Base-by-base conservation (phyloP, 2,888 invertebrate genomes). In the Dermolepida albohirtum region DNA sequence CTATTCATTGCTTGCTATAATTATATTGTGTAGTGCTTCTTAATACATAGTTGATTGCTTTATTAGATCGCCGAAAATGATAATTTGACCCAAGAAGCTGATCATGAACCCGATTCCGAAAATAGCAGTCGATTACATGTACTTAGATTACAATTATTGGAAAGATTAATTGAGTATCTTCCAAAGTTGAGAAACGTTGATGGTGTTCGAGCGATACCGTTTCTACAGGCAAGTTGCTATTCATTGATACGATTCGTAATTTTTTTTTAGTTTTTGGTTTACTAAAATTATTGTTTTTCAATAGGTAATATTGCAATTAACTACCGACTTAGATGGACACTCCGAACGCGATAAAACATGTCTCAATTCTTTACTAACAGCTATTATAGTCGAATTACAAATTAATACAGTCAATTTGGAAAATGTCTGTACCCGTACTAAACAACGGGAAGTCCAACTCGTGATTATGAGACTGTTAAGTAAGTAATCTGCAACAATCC, bases 391-490 rank as follows among this genome's bases (percentile, higher is more conserved):
- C 1, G 92, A 92, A 78, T 83, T 94, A 44, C 89, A 90, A 76
- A 90, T 93, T 80, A 87, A 87, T 55, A 86, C 85, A 67, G 86
- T 88, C 7, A 86, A 88, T 71, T 82, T 85, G 22, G 81, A 78
- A 10, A 85, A 87, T 57, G 84, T 88, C 69, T 87, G 87, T 73
- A 86, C 88, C 59, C 87, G 96, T 57, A 92, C 89, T 29, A 89
- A 92, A 69, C 88, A 89, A 70, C 87, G 93, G 70, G 97, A 97
- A 85, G 91, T 96, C 68, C 94, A 95, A 80, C 86, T 97, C 8
- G 91, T 97, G 39, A 89, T 96, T 68, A 92, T 97, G 87, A 87
- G 96, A 67, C 86, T 97, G 34, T 86, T 97, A 52, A 95, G 96
- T 88, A 85, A 87, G 89, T 88, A 67, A 40, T 39, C 29, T 67